Conservation (phyloP, 2,113 vertebrate species). For the Triplophysa rosa region DNA sequence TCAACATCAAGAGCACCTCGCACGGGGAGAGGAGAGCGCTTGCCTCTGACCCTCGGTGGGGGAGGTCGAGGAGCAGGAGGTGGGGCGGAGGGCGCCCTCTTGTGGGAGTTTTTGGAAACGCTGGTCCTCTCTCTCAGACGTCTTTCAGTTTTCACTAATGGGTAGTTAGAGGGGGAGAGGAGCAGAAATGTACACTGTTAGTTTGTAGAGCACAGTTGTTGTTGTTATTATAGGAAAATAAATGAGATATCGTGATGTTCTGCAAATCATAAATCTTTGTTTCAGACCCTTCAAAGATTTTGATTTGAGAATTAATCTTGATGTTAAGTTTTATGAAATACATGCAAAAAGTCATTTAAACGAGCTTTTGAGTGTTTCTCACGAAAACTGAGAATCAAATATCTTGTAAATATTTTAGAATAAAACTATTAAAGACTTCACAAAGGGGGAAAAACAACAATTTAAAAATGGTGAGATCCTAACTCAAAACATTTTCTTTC, state of each 20-base stretch:
- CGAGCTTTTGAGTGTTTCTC: neutral
- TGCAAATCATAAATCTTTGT: too few species aligned
- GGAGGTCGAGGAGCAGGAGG: slow-evolving; percentile 46
- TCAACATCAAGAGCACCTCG: slow-evolving; percentile 81
- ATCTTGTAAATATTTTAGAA: neutral
- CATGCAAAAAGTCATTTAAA: neutral
- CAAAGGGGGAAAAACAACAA: neutral
- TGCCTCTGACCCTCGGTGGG: slow-evolving; percentile 54
- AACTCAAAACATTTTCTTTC: too few species aligned
- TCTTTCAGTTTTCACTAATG: slow-evolving; percentile 67
- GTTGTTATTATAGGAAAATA: neutral
- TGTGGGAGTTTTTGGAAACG: slow-evolving; percentile 58
- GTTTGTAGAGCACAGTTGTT: neutral
- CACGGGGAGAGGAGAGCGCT: slow-evolving; percentile 61
- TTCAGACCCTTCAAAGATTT: neutral
- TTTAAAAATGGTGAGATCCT: too few species aligned
- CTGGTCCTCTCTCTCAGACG: slow-evolving; percentile 59
- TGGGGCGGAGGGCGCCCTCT: slow-evolving; percentile 53
- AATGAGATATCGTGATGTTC: too few species aligned
- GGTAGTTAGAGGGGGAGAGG: slow-evolving; percentile 48
- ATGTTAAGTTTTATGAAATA: neutral
- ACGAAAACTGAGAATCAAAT: neutral
- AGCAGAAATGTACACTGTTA: slow-evolving; percentile 27
- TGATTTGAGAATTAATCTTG: neutral
- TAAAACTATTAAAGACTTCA: neutral